Percentiles rank a stretch among this genome's conserved stretches.
Evolutionary conservation across 92 coral and sea anemone species (phyloP).

Genomic region (Hydrozoanthus gracilis): DNA sequence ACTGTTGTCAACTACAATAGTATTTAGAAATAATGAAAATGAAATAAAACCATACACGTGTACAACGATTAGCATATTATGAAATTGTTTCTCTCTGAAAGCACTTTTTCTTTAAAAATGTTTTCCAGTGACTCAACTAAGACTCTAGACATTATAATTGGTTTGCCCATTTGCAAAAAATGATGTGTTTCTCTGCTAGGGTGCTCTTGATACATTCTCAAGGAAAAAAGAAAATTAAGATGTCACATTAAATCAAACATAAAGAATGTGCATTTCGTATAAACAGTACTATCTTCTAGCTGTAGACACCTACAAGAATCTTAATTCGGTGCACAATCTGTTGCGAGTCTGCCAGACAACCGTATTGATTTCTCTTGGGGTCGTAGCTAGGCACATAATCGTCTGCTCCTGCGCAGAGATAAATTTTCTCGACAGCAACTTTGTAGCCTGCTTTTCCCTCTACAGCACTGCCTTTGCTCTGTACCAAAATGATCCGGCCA

Average conservation of each 20-base stretch:
- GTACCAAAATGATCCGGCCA: constrained; percentile 83
- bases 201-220: no score
- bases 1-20: no score
- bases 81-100: no score
- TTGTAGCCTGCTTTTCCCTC: constrained; percentile 72
- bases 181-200: no score
- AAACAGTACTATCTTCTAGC: not conserved
- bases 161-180: no score
- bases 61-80: no score
- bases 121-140: no score
- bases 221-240: no score
- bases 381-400: constrained; percentile 83
- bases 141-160: no score
- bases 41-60: no score
- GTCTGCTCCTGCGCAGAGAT: constrained; percentile 90
- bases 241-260: not conserved
- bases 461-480: constrained; percentile 66
- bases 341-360: constrained; percentile 89
- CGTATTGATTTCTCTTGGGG: constrained; percentile 81
- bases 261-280: not conserved
- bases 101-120: no score
- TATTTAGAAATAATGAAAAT: no score
- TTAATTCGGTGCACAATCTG: constrained; percentile 81
- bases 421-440: constrained; percentile 80
- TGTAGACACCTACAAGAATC: constrained; percentile 76